phyloP scores from a whole-genome alignment of 2,888 invertebrate species.

The Sinhomidia bicolor region DNA sequence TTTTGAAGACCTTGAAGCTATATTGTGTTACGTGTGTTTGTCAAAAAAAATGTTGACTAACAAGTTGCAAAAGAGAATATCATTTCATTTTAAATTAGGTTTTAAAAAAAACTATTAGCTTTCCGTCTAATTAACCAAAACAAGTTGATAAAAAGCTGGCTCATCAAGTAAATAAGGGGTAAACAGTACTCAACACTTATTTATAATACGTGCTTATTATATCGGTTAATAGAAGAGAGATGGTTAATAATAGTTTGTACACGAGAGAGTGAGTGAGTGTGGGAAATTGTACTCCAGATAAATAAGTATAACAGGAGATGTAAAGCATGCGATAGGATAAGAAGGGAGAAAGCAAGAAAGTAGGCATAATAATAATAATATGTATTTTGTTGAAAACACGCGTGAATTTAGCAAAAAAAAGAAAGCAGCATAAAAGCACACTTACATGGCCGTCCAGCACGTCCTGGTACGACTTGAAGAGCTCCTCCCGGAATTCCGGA shows the following conservation, averaged over 20 bases:
- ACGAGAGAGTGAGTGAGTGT: too few relatives aligned
- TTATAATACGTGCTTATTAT: too few relatives aligned
- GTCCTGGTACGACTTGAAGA: constrained; percentile 71
- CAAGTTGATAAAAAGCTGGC: too few relatives aligned
- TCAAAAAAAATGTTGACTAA: background rate
- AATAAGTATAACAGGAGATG: background rate
- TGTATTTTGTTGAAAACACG: background rate
- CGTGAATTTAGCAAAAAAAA: background rate
- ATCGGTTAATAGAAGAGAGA: background rate
- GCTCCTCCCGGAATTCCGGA: constrained; percentile 73
- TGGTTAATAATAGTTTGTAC: too few relatives aligned
- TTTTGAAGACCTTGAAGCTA: too few relatives aligned
- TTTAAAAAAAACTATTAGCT: too few relatives aligned
- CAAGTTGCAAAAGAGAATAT: too few relatives aligned
- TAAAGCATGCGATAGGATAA: background rate
- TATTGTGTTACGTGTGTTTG: too few relatives aligned
- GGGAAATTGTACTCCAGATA: background rate
- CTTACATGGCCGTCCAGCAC: constrained; percentile 64
- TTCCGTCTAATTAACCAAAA: too few relatives aligned
- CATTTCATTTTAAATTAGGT: too few relatives aligned
- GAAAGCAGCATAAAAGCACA: background rate
- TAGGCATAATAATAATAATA: background rate
- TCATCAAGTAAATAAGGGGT: too few relatives aligned
- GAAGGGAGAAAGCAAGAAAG: background rate
- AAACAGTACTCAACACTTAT: too few relatives aligned